Percentiles rank a stretch among this genome's conserved stretches.
Conservation (phyloP, 2,113 vertebrate genomes). For the Podarcis cretensis region DNA sequence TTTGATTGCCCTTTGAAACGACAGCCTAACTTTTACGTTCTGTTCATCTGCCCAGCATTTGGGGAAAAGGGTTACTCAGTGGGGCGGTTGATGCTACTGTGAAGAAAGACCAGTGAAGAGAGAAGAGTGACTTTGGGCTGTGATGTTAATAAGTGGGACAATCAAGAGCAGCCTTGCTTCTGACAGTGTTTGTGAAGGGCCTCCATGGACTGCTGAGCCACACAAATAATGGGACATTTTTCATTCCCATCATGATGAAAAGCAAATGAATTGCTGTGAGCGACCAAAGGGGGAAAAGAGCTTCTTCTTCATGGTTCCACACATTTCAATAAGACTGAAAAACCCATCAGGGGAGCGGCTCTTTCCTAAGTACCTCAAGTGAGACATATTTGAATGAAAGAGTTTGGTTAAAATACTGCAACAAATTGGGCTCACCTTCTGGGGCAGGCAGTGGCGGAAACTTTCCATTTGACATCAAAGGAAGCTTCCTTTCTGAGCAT, state of each 20-base stretch:
- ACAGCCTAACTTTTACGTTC: rapidly evolving
- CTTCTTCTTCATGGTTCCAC: background rate
- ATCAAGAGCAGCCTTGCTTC: background rate
- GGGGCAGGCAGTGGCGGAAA: background rate
- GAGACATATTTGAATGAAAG: background rate
- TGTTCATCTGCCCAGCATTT: background rate
- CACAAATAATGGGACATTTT: background rate
- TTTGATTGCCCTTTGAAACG: background rate
- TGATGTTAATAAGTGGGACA: background rate
- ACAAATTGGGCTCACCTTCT: background rate
- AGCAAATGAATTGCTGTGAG: background rate
- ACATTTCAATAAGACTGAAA: background rate
- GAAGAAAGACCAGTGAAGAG: background rate
- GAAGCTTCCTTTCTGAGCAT: background rate
- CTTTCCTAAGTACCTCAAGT: background rate
- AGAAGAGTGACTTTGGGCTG: background rate
- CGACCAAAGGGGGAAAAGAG: background rate
- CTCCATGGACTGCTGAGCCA: background rate
- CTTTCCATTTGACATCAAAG: background rate
- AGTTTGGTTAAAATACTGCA: background rate
- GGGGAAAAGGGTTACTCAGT: background rate
- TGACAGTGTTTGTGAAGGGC: background rate
- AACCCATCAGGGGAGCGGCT: background rate
- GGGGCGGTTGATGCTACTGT: background rate
- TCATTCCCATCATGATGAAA: background rate